These are phyloP conservation scores for Apodemus sylvaticus DNA, from an alignment of 2,113 vertebrate species.

Conservation along the genomic window DNA sequence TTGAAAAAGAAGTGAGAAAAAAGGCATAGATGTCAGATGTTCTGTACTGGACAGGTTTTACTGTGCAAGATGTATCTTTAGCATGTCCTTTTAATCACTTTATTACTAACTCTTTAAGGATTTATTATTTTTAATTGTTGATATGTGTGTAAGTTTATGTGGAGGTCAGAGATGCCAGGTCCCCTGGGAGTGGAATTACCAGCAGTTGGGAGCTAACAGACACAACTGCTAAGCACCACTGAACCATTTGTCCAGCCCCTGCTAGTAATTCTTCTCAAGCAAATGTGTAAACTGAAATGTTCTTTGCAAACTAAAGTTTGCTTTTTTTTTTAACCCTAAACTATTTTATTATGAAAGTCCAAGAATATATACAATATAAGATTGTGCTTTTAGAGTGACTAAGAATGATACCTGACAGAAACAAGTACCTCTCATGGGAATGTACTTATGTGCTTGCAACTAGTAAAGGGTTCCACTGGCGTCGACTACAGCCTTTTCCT, in stretches of 20 bases:
- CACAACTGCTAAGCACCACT: background rate
- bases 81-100: background rate
- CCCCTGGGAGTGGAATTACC: background rate
- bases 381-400: background rate
- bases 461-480: background rate
- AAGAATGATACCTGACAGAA: slow-evolving; percentile 11
- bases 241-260: background rate
- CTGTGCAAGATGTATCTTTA: background rate
- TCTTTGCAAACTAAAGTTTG: slow-evolving; percentile 16
- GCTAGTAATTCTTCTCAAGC: background rate
- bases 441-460: background rate
- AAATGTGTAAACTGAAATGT: slow-evolving; percentile 32
- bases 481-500: background rate
- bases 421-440: background rate
- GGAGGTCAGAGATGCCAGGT: background rate
- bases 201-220: background rate
- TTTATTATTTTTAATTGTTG: slow-evolving; percentile 17
- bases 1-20: background rate
- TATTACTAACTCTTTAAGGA: background rate
- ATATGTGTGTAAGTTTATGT: too few species aligned
- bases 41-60: slow-evolving; percentile 28
- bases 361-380: background rate
- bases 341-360: slow-evolving; percentile 37
- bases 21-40: background rate
- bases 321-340: slow-evolving; percentile 42